These are phyloP conservation scores for Noctilio leporinus DNA, from an alignment of 2,113 vertebrate genomes.

Conservation along the genomic window DNA sequence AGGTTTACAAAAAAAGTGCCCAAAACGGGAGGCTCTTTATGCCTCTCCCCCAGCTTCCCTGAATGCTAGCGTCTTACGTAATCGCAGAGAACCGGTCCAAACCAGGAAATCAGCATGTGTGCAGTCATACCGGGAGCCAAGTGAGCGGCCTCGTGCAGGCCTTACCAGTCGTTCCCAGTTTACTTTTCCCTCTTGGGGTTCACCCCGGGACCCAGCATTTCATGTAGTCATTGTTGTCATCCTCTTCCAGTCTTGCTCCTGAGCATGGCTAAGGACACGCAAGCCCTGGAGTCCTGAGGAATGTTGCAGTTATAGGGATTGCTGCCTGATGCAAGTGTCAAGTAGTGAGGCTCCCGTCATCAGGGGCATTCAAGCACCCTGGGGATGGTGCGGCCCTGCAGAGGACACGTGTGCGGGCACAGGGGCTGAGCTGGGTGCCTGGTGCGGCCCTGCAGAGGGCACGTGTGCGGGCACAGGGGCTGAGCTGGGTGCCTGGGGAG, in stretches of 20 bases:
- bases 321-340: background rate
- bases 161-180: background rate
- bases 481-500: fast-evolving
- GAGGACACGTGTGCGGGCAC: fast-evolving
- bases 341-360: background rate
- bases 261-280: background rate
- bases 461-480: fast-evolving
- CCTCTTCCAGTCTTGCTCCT: background rate
- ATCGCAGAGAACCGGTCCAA: background rate
- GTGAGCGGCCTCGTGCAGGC: background rate
- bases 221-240: background rate
- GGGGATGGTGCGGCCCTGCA: background rate
- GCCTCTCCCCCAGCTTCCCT: background rate
- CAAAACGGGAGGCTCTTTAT: background rate
- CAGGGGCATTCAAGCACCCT: background rate
- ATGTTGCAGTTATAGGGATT: background rate
- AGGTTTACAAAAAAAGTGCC: background rate
- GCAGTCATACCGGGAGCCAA: no score
- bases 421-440: fast-evolving
- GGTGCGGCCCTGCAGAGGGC: background rate
- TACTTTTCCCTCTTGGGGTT: background rate
- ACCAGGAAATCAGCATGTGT: background rate
- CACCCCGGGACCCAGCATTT: background rate
- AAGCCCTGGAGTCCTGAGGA: background rate
- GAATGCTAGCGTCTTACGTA: background rate